Conservation (phyloP, 2,797 vertebrate genomes). For the Pelochelys cantorii region DNA sequence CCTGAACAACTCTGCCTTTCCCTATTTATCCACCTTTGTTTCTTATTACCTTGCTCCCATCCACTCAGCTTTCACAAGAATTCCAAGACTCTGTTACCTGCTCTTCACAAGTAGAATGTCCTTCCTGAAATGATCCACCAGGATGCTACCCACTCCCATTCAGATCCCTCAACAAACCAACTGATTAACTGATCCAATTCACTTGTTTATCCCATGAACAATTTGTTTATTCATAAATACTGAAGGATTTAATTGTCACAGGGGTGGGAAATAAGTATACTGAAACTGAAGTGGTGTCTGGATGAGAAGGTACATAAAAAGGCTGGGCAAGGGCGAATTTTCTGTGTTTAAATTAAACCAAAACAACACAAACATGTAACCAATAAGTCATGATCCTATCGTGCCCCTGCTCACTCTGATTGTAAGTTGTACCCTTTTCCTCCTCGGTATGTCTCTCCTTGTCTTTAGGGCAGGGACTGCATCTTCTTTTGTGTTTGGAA, state of each 20-base stretch:
- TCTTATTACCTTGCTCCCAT: not conserved
- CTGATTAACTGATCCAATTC: conserved; percentile 58
- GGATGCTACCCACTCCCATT: conserved; percentile 26
- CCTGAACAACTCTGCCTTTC: not conserved
- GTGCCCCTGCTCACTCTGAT: not conserved
- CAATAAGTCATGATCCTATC: not conserved
- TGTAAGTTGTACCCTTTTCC: not conserved
- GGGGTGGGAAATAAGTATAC: conserved; percentile 53
- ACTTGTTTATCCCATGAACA: conserved; percentile 35
- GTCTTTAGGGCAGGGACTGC: conserved; percentile 2
- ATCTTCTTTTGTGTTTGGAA: not conserved
- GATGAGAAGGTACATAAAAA: not conserved
- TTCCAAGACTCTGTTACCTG: not conserved
- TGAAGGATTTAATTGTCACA: conserved; percentile 36
- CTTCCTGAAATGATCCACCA: conserved; percentile 39
- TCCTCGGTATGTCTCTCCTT: not conserved
- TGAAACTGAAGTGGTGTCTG: conserved; percentile 20
- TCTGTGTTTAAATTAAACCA: conserved; percentile 5
- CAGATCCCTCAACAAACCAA: conserved; percentile 22
- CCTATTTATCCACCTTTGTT: not conserved
- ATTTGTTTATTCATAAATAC: conserved; percentile 60
- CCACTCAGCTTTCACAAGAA: not conserved
- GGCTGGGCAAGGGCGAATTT: not conserved
- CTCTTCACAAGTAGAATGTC: not conserved
- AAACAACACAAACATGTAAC: not conserved